Evolutionary conservation across 2,888 invertebrate species (phyloP), one percentile per base, ranked within the genome.

Genomic region (Drosophila nigricruria): DNA sequence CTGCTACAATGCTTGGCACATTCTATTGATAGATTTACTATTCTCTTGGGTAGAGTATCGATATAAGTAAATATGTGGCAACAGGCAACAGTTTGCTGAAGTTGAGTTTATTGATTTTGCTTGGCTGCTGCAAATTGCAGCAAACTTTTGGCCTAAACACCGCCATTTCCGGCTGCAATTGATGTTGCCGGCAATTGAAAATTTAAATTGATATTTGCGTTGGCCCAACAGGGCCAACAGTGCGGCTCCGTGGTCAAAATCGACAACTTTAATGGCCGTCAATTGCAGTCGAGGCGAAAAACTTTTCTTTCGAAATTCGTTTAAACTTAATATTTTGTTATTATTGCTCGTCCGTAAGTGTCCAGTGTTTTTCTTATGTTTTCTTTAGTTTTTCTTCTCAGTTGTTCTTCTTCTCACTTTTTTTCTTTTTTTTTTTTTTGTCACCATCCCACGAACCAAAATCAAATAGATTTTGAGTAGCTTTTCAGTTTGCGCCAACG

Each of bases 401-500:
- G 12, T 16, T 25, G n/a, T n/a, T n/a, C 23, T 23, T 20, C 20
- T 32, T 8, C n/a, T n/a, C n/a, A n/a, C n/a, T n/a, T 30, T 10
- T n/a, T 6, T 18, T 10, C 3, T 12, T 14, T 30, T 8, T n/a
- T 23, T 18, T 34, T 43, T 45, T 58, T 34, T 36, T 47, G 42
- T 30, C 42, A 47, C 36, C 20, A 20, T n/a, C 12, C 23, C 12
- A 32, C 36, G 50, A 66, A 57, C 47, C 18, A 56, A 73, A 80
- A 72, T 89, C 87, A 85, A 85, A 89, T 85, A 85, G 88, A 82
- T 89, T 88, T 88, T 82, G 85, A 88, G 89, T 81, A 89, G 84
- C 84, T 89, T 89, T 83, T 83, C 67, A 88, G 89, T 88, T 88
- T 79, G 89, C 82, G 71, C 73, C 69, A 63, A 73, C 81, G 73